Evolutionary conservation across 2,113 vertebrate genomes (phyloP), one percentile per base, ranked within the genome.

Genomic region (Ceuthmochares aereus): DNA sequence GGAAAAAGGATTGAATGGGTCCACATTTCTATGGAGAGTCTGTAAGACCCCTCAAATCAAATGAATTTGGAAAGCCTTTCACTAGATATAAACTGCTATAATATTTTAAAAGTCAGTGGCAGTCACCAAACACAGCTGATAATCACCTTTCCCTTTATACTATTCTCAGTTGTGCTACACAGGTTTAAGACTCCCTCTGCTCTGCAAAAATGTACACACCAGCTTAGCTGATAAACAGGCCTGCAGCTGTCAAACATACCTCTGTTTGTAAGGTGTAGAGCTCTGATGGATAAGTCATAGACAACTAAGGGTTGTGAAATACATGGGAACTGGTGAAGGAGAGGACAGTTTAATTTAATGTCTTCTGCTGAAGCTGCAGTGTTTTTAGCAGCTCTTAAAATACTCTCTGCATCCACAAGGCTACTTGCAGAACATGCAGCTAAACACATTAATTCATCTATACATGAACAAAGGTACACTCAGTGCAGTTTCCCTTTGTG

Each of bases 361-460:
- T 85, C 88, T 90, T 54, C 47, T 73, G 37, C 54, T 83, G n/a
- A 18, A 90, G 32, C 30, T 75, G 74, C 42, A 92, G 49, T 17
- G 56, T 43, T 69, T 87, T 70, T 77, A 90, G 36, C 59, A 91
- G 64, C 45, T 85, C 74, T 83, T 86, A 4, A 49, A 92, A 83
- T 17, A 72, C 30, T 5, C 14, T 83, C 42, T 3, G 2, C 52
- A 49, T 59, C 66, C 52, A 32, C 37, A 43, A 87, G 56, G 42
- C 21, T 77, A 47, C 36, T 84, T 68, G 52, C 59, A 84, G 77
- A 70, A 42, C 19, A 37, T 20, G 30, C n/a, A 80, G 37, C 56
- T 73, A 68, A 85, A 58, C 37, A 79, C 25, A 22, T 25, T 25
- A 94, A 73, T 66, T 80, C 64, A 80, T 83, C 58, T 68, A 5